Base-by-base conservation (phyloP, 2,113 vertebrate genomes). In the Brachyhypopomus occidentalis region DNA sequence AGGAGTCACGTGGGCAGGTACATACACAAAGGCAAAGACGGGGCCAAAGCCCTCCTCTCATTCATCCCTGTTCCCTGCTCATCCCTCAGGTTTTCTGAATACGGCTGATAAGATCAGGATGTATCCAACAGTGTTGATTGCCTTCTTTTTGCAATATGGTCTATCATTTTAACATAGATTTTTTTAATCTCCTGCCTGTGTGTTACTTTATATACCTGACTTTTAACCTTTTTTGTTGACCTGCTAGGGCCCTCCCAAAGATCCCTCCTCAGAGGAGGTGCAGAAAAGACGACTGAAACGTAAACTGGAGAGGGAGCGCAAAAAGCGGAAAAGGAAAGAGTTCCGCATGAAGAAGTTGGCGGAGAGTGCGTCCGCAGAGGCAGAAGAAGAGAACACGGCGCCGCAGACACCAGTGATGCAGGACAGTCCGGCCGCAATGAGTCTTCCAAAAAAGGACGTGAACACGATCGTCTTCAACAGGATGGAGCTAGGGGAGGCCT, bases 221-320 rank as follows among this genome's bases (percentile, higher is more conserved):
- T 67, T 16, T 27, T 1, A 62, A 82, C 25, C 0, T 20, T 34
- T 56, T 36, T 60, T 64, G 23, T 82, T 22, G 23, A 75, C 84
- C 34, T 9, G 9, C 12, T 84, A 99, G 97, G 94, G 88, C 6
- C 67, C 88, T 34, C 38, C 86, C 58, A 89, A 89, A 82, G 90
- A 94, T 38, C 82, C 95, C 0, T 89, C 88, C 0, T 91, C 94
- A 0, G 94, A 95, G 0, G 90, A 89, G 0, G 82, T 95, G 82
- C 93, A 94, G 89, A 96, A 93, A 17, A 95, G 95, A 79, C 93
- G 93, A 16, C 90, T 91, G 1, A 91, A 94, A 22, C 91, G 98
- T 63, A 98, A 96, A 72, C 93, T 95, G 1, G 97, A 99, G 83
- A 92, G 94, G 7, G 97, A 97, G 45, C 94, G 96, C 5, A 98